These are phyloP conservation scores for Saccostrea echinata DNA, from an alignment of 1,140 invertebrate genomes.

Conservation along the genomic window DNA sequence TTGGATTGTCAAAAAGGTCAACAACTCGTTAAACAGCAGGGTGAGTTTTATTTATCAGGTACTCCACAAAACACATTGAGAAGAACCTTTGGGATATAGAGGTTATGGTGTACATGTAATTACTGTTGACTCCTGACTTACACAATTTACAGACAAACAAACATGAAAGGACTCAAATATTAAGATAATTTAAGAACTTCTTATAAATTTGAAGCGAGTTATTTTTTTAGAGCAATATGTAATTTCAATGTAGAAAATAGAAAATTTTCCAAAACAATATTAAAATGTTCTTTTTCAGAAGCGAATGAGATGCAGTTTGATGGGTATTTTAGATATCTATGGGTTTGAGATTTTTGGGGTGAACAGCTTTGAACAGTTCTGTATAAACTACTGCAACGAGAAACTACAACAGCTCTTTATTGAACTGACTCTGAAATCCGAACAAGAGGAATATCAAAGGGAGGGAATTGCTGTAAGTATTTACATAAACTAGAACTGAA, in stretches of 20 bases:
- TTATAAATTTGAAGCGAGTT: no score
- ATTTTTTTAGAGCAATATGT: no score
- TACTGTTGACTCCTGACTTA: no score
- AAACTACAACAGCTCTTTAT: constrained; percentile 98
- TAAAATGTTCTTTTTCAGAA: constrained; percentile 53
- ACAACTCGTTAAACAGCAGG: constrained; percentile 86
- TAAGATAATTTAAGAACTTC: no score
- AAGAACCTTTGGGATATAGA: no score
- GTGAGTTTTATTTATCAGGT: constrained; percentile 61
- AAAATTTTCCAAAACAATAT: no score
- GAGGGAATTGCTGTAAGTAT: constrained; percentile 88
- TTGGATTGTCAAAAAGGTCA: constrained; percentile 89
- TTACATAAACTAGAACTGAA: not conserved
- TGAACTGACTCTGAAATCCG: constrained; percentile 91
- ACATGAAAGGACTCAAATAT: no score
- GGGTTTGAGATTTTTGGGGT: constrained; percentile 95
- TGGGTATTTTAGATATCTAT: constrained; percentile 95
- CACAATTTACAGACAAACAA: no score
- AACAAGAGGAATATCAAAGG: constrained; percentile 93
- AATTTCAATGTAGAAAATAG: no score
- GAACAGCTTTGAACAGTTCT: constrained; percentile 95
- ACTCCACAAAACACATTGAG: no score
- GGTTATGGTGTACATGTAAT: no score
- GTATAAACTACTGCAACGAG: constrained; percentile 99
- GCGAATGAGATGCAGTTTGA: constrained; percentile 82